Conservation (phyloP, 2,797 vertebrate genomes). For the Trachops cirrhosus region DNA sequence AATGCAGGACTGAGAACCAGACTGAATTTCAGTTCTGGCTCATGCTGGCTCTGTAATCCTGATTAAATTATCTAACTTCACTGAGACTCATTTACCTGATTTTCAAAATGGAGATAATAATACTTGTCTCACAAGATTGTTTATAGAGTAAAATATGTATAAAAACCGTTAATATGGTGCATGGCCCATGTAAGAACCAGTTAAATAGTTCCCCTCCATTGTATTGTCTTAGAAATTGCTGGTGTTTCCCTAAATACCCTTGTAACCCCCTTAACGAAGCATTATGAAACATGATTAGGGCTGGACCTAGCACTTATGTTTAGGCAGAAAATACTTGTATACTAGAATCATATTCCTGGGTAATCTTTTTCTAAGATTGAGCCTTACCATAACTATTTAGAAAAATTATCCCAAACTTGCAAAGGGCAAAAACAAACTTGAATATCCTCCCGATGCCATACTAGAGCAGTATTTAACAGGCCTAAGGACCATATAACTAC, state of each 20-base stretch:
- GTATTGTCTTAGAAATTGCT: constrained; percentile 30
- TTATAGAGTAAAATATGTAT: neutral
- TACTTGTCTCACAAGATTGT: neutral
- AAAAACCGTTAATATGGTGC: neutral
- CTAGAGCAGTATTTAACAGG: neutral
- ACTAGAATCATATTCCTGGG: neutral
- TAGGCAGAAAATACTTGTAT: constrained; percentile 42
- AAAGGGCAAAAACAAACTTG: neutral
- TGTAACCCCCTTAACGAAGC: constrained; percentile 20
- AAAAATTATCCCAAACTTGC: constrained; percentile 1
- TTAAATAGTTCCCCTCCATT: neutral
- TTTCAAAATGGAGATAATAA: constrained; percentile 54
- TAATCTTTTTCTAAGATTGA: constrained; percentile 25
- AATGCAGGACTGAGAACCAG: neutral
- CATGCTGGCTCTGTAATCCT: neutral
- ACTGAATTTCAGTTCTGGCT: constrained; percentile 22
- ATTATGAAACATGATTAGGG: constrained; percentile 30
- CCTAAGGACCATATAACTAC: neutral
- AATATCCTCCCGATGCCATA: neutral
- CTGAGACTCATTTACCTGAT: constrained; percentile 9
- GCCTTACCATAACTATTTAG: neutral
- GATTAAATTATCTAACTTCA: constrained; percentile 22
- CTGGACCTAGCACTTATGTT: neutral
- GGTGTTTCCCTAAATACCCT: constrained; percentile 22
- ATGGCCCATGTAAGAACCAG: neutral